Conservation (phyloP, 2,113 vertebrate genomes). For the Emydura subglobosa region DNA sequence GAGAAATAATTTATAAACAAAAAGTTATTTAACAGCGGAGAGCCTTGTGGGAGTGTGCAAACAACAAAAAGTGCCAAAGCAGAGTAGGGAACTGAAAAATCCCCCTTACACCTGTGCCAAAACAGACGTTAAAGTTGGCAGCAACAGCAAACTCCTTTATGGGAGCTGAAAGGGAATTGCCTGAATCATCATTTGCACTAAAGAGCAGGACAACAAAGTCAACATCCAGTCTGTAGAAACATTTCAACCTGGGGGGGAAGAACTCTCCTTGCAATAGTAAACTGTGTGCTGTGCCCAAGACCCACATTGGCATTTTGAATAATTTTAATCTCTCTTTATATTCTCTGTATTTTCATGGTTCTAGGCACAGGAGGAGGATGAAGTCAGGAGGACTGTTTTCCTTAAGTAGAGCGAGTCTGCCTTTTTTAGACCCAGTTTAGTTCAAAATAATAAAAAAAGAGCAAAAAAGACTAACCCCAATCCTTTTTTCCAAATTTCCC, state of each 20-base stretch:
- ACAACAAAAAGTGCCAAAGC: not conserved
- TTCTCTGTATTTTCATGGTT: not conserved
- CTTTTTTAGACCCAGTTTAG: not conserved
- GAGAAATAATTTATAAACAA: not conserved
- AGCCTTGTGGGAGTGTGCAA: not conserved
- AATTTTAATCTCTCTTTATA: not conserved
- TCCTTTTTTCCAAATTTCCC: conserved; percentile 1
- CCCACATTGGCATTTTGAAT: not conserved
- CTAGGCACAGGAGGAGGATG: not conserved
- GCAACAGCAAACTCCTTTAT: not conserved
- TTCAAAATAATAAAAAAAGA: not conserved
- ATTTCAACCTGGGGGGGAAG: not conserved
- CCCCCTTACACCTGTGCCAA: not conserved
- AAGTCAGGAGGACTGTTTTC: not conserved
- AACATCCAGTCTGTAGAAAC: not conserved
- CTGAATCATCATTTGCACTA: conserved; percentile 5
- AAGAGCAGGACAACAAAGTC: not conserved
- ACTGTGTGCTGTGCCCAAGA: not conserved
- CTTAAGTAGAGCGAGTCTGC: not conserved
- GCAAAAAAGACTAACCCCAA: not conserved
- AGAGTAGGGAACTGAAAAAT: not conserved
- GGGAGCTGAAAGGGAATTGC: not conserved
- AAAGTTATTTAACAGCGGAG: not conserved
- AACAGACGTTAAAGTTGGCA: conserved; percentile 11
- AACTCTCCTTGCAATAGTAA: not conserved